Percentiles rank a stretch among this genome's conserved stretches.
Conservation (phyloP, 2,797 vertebrate species). For the Eutrigla gurnardus region DNA sequence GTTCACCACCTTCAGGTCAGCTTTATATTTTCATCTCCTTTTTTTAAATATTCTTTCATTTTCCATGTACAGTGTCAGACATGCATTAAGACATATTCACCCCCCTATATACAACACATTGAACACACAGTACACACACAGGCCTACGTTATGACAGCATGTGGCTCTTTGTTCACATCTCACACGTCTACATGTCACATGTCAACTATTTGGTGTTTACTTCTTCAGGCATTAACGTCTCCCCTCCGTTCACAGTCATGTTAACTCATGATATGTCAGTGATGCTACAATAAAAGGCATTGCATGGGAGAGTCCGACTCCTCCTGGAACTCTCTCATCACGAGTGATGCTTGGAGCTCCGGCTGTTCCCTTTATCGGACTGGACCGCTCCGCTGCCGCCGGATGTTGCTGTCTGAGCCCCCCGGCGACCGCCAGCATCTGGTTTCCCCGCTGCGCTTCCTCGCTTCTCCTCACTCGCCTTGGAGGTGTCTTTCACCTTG, state of each 20-base stretch:
- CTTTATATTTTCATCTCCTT: constrained; percentile 54
- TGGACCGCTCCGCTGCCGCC: constrained; percentile 41
- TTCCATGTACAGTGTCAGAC: constrained; percentile 74
- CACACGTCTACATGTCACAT: constrained; percentile 39
- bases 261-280: constrained; percentile 67
- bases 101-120: constrained; percentile 60
- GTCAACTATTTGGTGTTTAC: constrained; percentile 56
- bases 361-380: constrained; percentile 70
- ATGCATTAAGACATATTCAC: constrained; percentile 79
- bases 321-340: constrained; percentile 52
- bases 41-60: constrained; percentile 63
- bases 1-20: constrained; percentile 81
- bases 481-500: constrained; percentile 75
- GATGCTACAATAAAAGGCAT: constrained; percentile 78
- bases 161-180: constrained; percentile 68
- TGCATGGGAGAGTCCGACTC: constrained; percentile 52
- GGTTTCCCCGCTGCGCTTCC: constrained; percentile 71
- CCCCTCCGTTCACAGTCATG: constrained; percentile 43
- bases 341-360: constrained; percentile 81
- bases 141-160: constrained; percentile 62
- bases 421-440: constrained; percentile 66
- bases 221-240: constrained; percentile 55
- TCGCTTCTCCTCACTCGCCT: constrained; percentile 77
- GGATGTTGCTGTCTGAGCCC: constrained; percentile 56
- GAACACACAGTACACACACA: constrained; percentile 61